These are phyloP conservation scores for Drosophila tani DNA, from an alignment of 1,140 invertebrate genomes.

Conservation along the genomic window DNA sequence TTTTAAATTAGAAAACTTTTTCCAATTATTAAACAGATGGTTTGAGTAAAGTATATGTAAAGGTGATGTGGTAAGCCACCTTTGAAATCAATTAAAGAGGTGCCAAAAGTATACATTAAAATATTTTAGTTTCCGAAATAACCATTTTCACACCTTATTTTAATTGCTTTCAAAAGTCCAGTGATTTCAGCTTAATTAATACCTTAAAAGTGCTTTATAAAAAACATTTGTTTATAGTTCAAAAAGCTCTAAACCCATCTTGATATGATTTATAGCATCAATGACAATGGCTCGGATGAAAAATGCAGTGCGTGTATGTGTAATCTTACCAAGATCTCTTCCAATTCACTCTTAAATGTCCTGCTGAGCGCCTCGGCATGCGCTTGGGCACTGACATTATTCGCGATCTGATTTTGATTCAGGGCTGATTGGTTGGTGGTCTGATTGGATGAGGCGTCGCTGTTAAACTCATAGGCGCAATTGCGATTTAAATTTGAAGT, in stretches of 20 bases:
- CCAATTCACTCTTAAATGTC: slow-evolving; percentile 82
- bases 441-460: slow-evolving; percentile 68
- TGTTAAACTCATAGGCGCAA: slow-evolving; percentile 79
- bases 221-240: too few relatives aligned
- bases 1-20: neutral
- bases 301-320: slow-evolving; percentile 5
- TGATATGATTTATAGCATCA: neutral
- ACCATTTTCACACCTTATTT: neutral
- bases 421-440: slow-evolving; percentile 71
- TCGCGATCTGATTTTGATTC: slow-evolving; percentile 73
- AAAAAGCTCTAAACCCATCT: too few relatives aligned
- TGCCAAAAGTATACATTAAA: neutral
- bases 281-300: slow-evolving; percentile 33
- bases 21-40: neutral
- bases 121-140: neutral
- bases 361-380: slow-evolving; percentile 77
- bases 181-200: too few relatives aligned
- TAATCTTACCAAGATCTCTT: slow-evolving; percentile 78
- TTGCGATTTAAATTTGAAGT: slow-evolving; percentile 80
- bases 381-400: slow-evolving; percentile 65
- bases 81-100: neutral
- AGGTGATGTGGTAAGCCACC: neutral
- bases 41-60: neutral
- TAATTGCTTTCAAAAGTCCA: neutral
- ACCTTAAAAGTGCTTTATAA: too few relatives aligned